Percentiles rank a stretch among this genome's conserved stretches.
phyloP scores from a whole-genome alignment of 2,888 invertebrate genomes.

The Leucania comma region DNA sequence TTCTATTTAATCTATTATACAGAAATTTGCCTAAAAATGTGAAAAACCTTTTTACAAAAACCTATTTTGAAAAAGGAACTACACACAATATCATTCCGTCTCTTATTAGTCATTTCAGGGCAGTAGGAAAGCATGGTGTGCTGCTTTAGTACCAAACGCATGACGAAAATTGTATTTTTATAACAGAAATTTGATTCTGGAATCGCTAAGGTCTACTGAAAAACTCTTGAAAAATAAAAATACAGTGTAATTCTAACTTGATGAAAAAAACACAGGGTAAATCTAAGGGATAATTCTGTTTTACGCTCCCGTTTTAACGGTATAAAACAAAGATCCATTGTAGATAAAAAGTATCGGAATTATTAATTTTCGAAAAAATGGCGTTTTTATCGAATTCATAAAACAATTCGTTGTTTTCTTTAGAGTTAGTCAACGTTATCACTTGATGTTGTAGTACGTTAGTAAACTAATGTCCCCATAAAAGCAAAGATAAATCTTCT shows the following conservation, averaged over 20 bases:
- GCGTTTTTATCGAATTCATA: constrained; percentile 9
- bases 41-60: no score
- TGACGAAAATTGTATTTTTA: no score
- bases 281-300: constrained; percentile 19
- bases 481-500: constrained; percentile 34
- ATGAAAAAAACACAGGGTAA: constrained; percentile 22
- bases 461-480: constrained; percentile 17
- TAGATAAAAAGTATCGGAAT: constrained; percentile 43
- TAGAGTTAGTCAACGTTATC: not conserved
- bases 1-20: no score
- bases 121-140: no score
- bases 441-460: constrained; percentile 9
- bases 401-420: constrained; percentile 26
- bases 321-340: constrained; percentile 37
- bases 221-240: constrained; percentile 20
- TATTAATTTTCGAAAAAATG: constrained; percentile 38
- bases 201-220: not conserved
- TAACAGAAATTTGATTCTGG: not conserved
- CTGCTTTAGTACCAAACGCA: no score
- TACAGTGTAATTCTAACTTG: not conserved
- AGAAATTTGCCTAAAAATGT: no score
- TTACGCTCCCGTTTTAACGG: constrained; percentile 28
- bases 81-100: no score
- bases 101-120: no score
- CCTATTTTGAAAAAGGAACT: no score